Evolutionary conservation across 1,140 invertebrate genomes (phyloP).

Genomic region (Camponotus floridanus): DNA sequence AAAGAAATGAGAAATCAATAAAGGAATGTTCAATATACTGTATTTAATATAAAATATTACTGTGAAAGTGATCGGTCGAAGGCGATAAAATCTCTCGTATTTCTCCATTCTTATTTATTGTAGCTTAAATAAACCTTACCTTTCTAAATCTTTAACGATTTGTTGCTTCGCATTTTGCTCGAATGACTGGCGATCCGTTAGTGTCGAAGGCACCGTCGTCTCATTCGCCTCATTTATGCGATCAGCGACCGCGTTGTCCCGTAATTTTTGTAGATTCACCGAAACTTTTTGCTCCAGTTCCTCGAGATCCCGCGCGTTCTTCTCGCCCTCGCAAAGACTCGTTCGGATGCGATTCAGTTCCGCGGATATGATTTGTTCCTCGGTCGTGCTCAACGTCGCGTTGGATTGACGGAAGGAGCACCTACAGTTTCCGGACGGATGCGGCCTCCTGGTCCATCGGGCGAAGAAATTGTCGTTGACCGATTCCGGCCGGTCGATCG

Average conservation of each 20-base stretch:
- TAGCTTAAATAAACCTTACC: background rate
- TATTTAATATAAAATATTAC: background rate
- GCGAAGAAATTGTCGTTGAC: slow-evolving; percentile 84
- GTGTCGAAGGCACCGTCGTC: background rate
- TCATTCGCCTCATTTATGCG: background rate
- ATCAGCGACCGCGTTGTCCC: background rate
- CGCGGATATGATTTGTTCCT: slow-evolving; percentile 78
- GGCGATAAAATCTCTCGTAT: background rate
- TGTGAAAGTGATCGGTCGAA: background rate
- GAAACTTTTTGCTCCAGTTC: slow-evolving; percentile 79
- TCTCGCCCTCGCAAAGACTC: slow-evolving; percentile 82
- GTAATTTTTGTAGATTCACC: slow-evolving; percentile 72
- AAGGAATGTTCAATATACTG: background rate
- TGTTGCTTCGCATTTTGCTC: slow-evolving; percentile 79
- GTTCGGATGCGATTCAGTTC: slow-evolving; percentile 82
- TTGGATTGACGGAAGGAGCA: slow-evolving; percentile 82
- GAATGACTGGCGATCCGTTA: slow-evolving; percentile 36
- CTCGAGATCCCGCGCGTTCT: slow-evolving; percentile 73
- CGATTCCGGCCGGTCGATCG: slow-evolving; percentile 78
- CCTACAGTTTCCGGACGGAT: slow-evolving; percentile 82
- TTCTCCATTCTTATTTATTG: background rate
- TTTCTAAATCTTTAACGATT: slow-evolving; percentile 80
- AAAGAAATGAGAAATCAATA: background rate
- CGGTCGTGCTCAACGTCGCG: slow-evolving; percentile 72
- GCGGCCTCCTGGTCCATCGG: slow-evolving; percentile 81